A percentile compares a stretch with the other conserved stretches of the same genome.
Evolutionary conservation across 2,113 vertebrate genomes (phyloP).

Genomic region (Pachycephala philippinensis): DNA sequence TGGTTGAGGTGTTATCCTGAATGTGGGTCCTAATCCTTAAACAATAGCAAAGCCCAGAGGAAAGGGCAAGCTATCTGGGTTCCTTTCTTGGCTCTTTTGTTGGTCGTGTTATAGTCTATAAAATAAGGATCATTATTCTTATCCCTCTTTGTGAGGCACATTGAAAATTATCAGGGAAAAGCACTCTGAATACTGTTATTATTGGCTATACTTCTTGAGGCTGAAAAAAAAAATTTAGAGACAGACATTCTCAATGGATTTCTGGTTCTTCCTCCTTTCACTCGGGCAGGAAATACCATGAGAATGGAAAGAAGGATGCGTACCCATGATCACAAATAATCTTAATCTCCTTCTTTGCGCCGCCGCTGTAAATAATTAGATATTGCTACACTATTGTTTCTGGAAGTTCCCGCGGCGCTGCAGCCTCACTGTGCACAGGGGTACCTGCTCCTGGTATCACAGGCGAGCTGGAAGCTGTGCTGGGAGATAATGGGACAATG

Average conservation of each 20-base stretch:
- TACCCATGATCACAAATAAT: slow-evolving; percentile 54
- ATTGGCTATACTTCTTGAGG: slow-evolving; percentile 53
- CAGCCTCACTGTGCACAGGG: background rate
- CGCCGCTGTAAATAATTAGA: slow-evolving; percentile 14
- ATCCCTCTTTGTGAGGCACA: slow-evolving; percentile 46
- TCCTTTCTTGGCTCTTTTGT: slow-evolving; percentile 45
- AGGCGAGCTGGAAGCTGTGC: background rate
- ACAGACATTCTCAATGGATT: slow-evolving; percentile 58
- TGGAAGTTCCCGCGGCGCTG: background rate
- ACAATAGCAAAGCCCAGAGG: slow-evolving; percentile 47
- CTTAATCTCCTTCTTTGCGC: slow-evolving; percentile 7
- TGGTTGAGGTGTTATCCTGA: slow-evolving; percentile 54
- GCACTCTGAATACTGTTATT: slow-evolving; percentile 54
- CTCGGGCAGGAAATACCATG: slow-evolving; percentile 55
- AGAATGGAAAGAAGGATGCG: slow-evolving; percentile 43
- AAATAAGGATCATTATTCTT: slow-evolving; percentile 58
- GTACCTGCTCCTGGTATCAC: background rate
- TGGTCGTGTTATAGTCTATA: slow-evolving; percentile 15
- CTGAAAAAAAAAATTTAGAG: slow-evolving; percentile 9
- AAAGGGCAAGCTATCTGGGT: slow-evolving; percentile 48
- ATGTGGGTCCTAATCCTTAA: slow-evolving; percentile 55
- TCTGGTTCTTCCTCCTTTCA: slow-evolving; percentile 62
- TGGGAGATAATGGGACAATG: background rate
- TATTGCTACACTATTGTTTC: background rate
- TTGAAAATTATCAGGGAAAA: slow-evolving; percentile 54